Base-by-base conservation (phyloP, 2,888 invertebrate species). In the Erebia aethiops region DNA sequence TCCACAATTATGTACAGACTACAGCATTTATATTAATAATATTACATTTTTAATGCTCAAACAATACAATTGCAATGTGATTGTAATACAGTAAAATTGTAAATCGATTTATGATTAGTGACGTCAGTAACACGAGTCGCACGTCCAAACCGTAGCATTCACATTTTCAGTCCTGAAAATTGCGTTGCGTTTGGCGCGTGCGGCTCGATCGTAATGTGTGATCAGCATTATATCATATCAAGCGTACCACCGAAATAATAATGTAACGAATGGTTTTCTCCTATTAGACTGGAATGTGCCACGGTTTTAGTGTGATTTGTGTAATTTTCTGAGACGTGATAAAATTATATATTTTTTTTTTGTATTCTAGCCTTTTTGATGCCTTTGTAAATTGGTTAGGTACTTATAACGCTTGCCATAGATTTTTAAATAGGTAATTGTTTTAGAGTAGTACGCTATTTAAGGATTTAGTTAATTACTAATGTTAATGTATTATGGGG, bases 351-450 rank as follows among this genome's bases (percentile, higher is more conserved):
- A 46, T 11, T 49, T 57, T 62, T 58, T n/a, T 72, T 52, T 46
- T 58, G 11, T 63, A 10, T 63, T n/a, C 35, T 52, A 21, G 51
- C 57, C 21, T 49, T 21, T 60, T 58, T 43, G 35, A 41, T 54
- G 18, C 18, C 35, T 60, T n/a, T 49, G 43, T 57, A 41, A 43
- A 63, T 65, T 62, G 11, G 13, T 43, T 41, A 61, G 43, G 16
- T 61, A 65, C 61, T 61, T 66, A 41, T 43, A 67, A 57, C 26
- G 63, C 72, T 72, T 72, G 72, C 70, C 72, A 70, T 51, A 63
- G 46, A 67, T 16, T 52, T 52, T 52, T 46, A 54, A 52, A 35
- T 35, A 26, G 26, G 26, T 26, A 62, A 60, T n/a, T 49, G 46
- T 46, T 21, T 26, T 13, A 1, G 43, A 14, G 11, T 62, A 35